Evolutionary conservation across 2,113 vertebrate species (phyloP), one percentile per base, ranked within the genome.

Genomic region (Bostrychus sinensis): DNA sequence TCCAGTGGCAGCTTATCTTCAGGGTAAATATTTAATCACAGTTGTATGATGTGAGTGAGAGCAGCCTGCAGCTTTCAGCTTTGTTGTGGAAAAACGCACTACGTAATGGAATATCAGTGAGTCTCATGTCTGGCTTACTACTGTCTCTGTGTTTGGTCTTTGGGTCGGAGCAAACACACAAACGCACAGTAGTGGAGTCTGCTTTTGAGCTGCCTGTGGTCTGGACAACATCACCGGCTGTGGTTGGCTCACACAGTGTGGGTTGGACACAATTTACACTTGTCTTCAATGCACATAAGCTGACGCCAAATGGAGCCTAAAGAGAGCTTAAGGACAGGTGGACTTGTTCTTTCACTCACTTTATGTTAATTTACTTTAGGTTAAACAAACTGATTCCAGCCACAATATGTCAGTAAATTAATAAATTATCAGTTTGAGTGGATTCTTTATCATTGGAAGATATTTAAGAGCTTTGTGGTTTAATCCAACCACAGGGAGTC

Each of bases 51-150:
- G 75, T 78, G 74, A 76, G 78, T 39, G 46, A 51, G 53, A 73
- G 72, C 75, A 77, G 77, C 64, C 79, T 36, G 77, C 72, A 76
- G 75, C 64, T 77, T 43, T 78, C 69, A 72, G 75, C 79, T 72
- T 77, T 85, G 86, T 85, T 83, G 86, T 62, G 57, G 83, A 82
- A 84, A 83, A 86, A 77, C 73, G 56, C 38, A 65, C 80, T 78
- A 91, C 87, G 91, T 90, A 90, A 92, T 91, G 91, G 91, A 92
- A 92, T 88, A 88, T 91, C 82, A 88, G 83, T 73, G 80, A 62
- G 83, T 90, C 85, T 89, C 67, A 69, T 88, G 89, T 88, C 89
- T 91, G 89, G 85, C 80, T 88, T 81, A 75, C 77, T 83, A 86
- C 82, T 83, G 83, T 72, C 68, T 76, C 81, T 82, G 81, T 62